Conservation (phyloP, 2,797 vertebrate genomes). For the Scyliorhinus canicula region DNA sequence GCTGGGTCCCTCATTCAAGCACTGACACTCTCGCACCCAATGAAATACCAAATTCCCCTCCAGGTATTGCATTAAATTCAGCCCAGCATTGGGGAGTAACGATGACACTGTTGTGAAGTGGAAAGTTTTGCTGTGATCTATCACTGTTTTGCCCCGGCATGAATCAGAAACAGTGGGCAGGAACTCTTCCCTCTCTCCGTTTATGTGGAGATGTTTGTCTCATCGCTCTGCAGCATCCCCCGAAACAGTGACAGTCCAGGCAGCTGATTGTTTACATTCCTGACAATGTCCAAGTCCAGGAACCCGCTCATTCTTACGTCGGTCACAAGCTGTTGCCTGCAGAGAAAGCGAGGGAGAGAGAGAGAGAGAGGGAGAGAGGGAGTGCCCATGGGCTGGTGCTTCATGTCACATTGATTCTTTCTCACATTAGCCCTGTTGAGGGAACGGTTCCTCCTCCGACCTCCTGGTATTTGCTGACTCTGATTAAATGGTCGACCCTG, state of each 20-base stretch:
- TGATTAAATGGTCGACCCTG: background rate
- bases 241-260: background rate
- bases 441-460: background rate
- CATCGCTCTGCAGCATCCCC: background rate
- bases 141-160: background rate
- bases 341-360: too few species aligned
- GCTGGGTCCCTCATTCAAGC: too few species aligned
- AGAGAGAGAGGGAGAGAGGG: too few species aligned
- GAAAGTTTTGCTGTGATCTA: background rate
- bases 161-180: background rate
- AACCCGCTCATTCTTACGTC: too few species aligned
- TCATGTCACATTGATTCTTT: too few species aligned
- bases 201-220: background rate
- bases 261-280: background rate
- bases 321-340: too few species aligned
- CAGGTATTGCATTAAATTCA: too few species aligned
- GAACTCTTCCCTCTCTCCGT: background rate
- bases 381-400: too few species aligned
- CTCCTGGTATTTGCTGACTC: too few species aligned
- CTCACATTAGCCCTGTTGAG: too few species aligned
- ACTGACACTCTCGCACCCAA: too few species aligned
- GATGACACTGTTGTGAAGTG: background rate
- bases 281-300: background rate
- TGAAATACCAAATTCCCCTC: too few species aligned
- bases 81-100: background rate